Percentiles rank a stretch among this genome's conserved stretches.
These are phyloP conservation scores for Synanthedon vespiformis DNA, from an alignment of 2,888 invertebrate genomes.

Conservation along the genomic window DNA sequence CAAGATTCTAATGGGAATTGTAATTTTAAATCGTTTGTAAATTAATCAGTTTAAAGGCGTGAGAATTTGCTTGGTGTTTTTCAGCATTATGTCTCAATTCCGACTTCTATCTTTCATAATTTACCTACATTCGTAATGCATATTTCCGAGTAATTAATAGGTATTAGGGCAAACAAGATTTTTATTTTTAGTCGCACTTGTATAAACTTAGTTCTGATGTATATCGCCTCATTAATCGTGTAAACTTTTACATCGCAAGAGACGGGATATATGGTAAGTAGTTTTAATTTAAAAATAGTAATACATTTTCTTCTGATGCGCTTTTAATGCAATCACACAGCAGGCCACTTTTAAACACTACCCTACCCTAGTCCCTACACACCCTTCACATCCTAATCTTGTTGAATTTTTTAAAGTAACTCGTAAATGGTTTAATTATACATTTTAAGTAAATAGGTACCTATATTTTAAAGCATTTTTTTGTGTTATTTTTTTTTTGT, in stretches of 20 bases:
- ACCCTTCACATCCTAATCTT: too few species aligned
- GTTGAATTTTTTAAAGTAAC: too few species aligned
- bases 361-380: too few species aligned
- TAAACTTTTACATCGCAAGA: constrained; percentile 27
- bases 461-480: too few species aligned
- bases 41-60: too few species aligned
- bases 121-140: constrained; percentile 57
- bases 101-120: constrained; percentile 44
- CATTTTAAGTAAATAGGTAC: too few species aligned
- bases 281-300: constrained; percentile 15
- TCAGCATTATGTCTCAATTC: constrained; percentile 38
- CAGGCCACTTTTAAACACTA: too few species aligned
- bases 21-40: constrained; percentile 36
- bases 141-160: constrained; percentile 49
- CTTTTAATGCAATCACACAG: neutral
- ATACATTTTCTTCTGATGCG: neutral
- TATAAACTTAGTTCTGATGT: constrained; percentile 18
- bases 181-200: constrained; percentile 8
- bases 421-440: too few species aligned
- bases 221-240: constrained; percentile 34
- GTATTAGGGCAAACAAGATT: constrained; percentile 36
- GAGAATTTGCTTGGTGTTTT: neutral
- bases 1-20: constrained; percentile 17
- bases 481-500: too few species aligned
- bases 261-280: constrained; percentile 52